Conservation (phyloP, 1,140 invertebrate genomes). For the Euura lappo region DNA sequence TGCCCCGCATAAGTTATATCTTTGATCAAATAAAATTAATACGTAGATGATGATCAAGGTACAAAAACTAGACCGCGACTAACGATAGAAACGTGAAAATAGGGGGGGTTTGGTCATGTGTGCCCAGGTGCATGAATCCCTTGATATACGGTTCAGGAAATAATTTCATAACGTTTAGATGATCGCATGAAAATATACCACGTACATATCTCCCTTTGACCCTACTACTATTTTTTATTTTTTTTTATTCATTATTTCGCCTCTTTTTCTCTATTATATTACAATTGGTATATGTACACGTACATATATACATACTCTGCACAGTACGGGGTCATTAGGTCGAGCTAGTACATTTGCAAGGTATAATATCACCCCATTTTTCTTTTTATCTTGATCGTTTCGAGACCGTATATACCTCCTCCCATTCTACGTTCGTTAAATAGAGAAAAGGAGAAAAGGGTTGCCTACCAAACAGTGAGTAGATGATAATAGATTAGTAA, state of each 20-base stretch:
- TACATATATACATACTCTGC: not conserved
- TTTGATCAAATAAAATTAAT: not conserved
- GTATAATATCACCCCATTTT: not conserved
- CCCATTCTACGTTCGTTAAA: no score
- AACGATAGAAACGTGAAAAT: conserved; percentile 25
- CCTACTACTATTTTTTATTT: conserved; percentile 1
- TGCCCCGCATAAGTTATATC: conserved; percentile 17
- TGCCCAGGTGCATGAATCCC: conserved; percentile 39
- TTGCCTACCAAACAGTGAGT: no score
- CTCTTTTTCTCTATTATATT: not conserved
- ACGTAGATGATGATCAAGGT: conserved; percentile 26
- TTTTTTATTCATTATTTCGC: not conserved
- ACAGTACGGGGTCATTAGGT: not conserved
- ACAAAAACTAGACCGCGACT: conserved; percentile 30
- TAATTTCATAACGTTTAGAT: conserved; percentile 44
- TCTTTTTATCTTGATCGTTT: not conserved
- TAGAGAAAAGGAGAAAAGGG: no score
- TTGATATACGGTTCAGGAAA: conserved; percentile 32
- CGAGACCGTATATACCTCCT: not conserved
- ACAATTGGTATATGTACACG: not conserved
- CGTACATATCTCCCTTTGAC: no score
- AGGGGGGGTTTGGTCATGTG: conserved; percentile 32
- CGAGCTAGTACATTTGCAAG: not conserved
- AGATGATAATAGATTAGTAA: not conserved
- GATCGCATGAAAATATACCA: not conserved